Percentiles rank a stretch among this genome's conserved stretches.
These are phyloP conservation scores for Umimayanthus kanabou DNA, from an alignment of 92 coral and sea anemone genomes.

Conservation along the genomic window DNA sequence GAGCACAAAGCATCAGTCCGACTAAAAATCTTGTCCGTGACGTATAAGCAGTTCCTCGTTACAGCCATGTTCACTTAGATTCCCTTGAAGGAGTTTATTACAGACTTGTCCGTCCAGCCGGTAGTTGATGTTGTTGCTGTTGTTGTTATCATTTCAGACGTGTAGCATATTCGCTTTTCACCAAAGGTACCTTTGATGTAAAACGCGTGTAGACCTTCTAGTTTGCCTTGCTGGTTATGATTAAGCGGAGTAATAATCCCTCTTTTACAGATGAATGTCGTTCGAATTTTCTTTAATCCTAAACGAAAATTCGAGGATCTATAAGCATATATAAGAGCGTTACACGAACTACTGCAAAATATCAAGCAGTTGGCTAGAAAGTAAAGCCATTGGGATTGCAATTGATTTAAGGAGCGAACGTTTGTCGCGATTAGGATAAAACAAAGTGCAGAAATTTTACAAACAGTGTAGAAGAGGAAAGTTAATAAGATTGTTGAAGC, in stretches of 20 bases:
- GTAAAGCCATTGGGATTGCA: background rate
- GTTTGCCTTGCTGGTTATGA: background rate
- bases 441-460: background rate
- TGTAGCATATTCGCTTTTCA: background rate
- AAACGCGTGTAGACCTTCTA: background rate
- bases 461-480: background rate
- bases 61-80: too few species aligned
- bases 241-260: background rate
- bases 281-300: background rate
- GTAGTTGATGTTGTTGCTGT: too few species aligned
- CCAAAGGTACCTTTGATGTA: background rate
- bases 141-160: background rate
- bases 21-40: too few species aligned
- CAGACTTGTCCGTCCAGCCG: too few species aligned
- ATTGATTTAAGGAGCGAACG: background rate
- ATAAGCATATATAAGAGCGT: background rate
- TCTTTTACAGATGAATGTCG: background rate
- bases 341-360: conserved; percentile 1
- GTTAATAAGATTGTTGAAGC: background rate
- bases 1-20: too few species aligned
- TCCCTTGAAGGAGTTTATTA: too few species aligned
- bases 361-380: background rate
- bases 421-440: background rate
- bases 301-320: background rate
- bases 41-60: too few species aligned